phyloP scores from a whole-genome alignment of 2,888 invertebrate genomes.

The Siphlonurus alternatus region DNA sequence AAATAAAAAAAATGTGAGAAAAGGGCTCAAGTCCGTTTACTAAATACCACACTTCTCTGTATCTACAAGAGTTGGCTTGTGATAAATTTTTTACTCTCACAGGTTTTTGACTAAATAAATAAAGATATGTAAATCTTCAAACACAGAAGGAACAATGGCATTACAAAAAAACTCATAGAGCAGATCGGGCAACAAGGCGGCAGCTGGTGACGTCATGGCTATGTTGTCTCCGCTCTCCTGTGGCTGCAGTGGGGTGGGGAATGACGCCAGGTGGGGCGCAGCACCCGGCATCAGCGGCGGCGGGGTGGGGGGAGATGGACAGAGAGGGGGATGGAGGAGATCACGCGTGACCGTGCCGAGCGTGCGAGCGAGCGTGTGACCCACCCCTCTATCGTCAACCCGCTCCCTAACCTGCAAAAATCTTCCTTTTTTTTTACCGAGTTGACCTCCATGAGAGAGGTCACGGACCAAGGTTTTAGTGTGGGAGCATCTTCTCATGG shows the following conservation, averaged over 20 bases:
- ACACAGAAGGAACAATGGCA: no score
- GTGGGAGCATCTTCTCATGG: not conserved
- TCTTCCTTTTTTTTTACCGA: not conserved
- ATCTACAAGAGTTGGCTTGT: no score
- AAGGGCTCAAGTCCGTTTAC: no score
- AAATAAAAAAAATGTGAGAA: no score
- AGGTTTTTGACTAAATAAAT: no score
- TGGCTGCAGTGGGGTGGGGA: slow-evolving; percentile 14
- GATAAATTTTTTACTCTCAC: no score
- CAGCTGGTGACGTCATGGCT: not conserved
- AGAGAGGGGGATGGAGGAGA: slow-evolving; percentile 1
- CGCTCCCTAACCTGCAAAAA: not conserved
- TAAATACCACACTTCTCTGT: no score
- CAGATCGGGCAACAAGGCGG: no score
- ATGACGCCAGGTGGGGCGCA: not conserved
- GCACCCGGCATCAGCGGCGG: not conserved
- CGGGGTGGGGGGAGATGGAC: slow-evolving; percentile 3
- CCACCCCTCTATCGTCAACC: not conserved
- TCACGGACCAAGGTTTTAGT: not conserved
- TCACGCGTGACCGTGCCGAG: not conserved
- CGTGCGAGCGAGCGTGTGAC: not conserved
- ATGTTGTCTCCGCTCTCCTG: slow-evolving; percentile 14
- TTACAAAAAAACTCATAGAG: no score
- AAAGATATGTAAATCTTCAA: no score
- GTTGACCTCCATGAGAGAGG: not conserved